Percentiles rank a stretch among this genome's conserved stretches.
Evolutionary conservation across 2,797 vertebrate species (phyloP).

Genomic region (Anguilla obscura): DNA sequence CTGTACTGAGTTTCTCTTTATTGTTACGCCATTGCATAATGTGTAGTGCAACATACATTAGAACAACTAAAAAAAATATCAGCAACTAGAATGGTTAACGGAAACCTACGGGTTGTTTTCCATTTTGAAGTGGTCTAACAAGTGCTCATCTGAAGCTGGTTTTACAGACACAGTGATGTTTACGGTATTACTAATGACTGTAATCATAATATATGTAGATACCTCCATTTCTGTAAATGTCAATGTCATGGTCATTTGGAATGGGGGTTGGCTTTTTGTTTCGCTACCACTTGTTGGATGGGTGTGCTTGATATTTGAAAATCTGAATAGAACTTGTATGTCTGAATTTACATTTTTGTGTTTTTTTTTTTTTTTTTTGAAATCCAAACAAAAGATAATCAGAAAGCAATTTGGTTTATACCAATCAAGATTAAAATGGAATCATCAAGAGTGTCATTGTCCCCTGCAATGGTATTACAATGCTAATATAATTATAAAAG

Average conservation of each 20-base stretch:
- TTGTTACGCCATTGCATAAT: slow-evolving; percentile 28
- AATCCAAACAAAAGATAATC: slow-evolving; percentile 20
- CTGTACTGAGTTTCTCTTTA: slow-evolving; percentile 27
- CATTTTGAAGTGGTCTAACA: slow-evolving; percentile 25
- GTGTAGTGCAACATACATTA: slow-evolving; percentile 39
- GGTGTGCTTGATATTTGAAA: background rate
- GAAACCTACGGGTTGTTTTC: background rate
- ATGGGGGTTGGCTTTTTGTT: background rate
- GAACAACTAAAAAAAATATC: slow-evolving; percentile 39
- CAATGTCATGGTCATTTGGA: slow-evolving; percentile 3
- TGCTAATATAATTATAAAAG: slow-evolving; percentile 35
- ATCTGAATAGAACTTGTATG: slow-evolving; percentile 7
- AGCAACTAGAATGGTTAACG: slow-evolving; percentile 44
- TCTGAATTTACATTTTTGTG: slow-evolving; percentile 5
- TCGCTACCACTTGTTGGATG: background rate
- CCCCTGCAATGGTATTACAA: slow-evolving; percentile 38
- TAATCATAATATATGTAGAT: slow-evolving; percentile 24
- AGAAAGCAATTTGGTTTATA: slow-evolving; percentile 19
- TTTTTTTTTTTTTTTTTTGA: background rate
- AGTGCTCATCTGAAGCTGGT: slow-evolving; percentile 45
- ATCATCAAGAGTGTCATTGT: slow-evolving; percentile 32
- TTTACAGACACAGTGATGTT: slow-evolving; percentile 35
- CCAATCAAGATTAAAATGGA: slow-evolving; percentile 38
- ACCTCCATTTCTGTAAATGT: slow-evolving; percentile 10
- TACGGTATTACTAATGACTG: slow-evolving; percentile 36